A percentile compares a stretch with the other conserved stretches of the same genome.
phyloP scores from a whole-genome alignment of 1,140 invertebrate species.

The Zelostemma sp. region DNA sequence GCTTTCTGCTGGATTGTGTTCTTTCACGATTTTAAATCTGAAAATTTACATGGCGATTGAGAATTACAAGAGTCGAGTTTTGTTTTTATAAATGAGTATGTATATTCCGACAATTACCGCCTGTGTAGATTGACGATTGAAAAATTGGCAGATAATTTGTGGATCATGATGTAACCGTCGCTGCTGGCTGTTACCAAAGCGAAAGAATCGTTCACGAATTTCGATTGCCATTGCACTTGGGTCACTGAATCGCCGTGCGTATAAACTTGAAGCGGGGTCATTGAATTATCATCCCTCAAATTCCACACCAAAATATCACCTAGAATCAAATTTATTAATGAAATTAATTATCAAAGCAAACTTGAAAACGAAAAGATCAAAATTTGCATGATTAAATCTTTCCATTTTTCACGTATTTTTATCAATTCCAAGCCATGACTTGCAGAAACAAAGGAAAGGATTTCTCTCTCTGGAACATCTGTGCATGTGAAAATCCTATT shows the following conservation, averaged over 20 bases:
- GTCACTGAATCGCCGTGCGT: constrained; percentile 61
- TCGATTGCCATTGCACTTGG: constrained; percentile 60
- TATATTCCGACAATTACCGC: constrained; percentile 45
- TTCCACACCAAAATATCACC: constrained; percentile 69
- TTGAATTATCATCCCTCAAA: constrained; percentile 57
- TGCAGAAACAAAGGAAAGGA: no score
- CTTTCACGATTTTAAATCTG: constrained; percentile 64
- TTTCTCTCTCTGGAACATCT: no score
- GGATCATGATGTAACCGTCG: constrained; percentile 63
- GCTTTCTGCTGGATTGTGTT: constrained; percentile 64
- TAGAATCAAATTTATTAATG: constrained; percentile 32
- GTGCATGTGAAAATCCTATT: no score
- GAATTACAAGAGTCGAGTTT: background rate
- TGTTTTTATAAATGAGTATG: background rate
- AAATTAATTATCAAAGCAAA: background rate
- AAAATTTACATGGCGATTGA: background rate
- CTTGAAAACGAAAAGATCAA: no score
- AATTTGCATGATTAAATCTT: no score
- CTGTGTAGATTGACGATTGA: constrained; percentile 52
- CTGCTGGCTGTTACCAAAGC: constrained; percentile 58
- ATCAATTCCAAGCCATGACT: no score
- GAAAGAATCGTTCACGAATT: constrained; percentile 53
- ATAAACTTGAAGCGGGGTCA: constrained; percentile 55
- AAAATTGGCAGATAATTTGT: constrained; percentile 61
- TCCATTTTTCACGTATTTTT: no score